phyloP scores from a whole-genome alignment of 2,888 invertebrate species.

The Rapana venosa region DNA sequence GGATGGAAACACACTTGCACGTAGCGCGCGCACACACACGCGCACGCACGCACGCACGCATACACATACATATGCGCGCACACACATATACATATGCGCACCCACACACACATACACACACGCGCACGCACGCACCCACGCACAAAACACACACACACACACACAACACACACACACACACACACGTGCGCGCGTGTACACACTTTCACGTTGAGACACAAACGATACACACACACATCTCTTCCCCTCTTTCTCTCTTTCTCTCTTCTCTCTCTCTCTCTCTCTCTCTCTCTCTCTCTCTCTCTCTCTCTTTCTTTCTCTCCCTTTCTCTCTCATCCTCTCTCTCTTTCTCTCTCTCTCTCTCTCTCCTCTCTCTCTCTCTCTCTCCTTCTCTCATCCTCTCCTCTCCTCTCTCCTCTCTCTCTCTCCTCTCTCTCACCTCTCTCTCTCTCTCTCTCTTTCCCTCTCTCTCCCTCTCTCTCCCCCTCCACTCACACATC shows the following conservation, averaged over 20 bases:
- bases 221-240: constrained; percentile 12
- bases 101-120: neutral
- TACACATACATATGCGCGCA: neutral
- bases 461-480: no score
- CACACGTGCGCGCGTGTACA: neutral
- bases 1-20: neutral
- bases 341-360: neutral
- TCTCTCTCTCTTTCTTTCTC: neutral
- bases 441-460: neutral
- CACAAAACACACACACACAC: neutral
- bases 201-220: neutral
- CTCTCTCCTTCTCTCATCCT: neutral
- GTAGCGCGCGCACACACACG: neutral
- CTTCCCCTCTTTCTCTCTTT: neutral
- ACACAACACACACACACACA: neutral
- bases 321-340: neutral
- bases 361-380: neutral
- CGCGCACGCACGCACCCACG: neutral
- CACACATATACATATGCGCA: neutral
- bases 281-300: neutral
- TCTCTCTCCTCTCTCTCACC: neutral
- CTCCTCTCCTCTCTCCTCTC: neutral
- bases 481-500: no score
- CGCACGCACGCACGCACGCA: neutral
- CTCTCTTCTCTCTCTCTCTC: neutral